Evolutionary conservation across 1,140 invertebrate species (phyloP).

Genomic region (Brachionus rotundiformis): DNA sequence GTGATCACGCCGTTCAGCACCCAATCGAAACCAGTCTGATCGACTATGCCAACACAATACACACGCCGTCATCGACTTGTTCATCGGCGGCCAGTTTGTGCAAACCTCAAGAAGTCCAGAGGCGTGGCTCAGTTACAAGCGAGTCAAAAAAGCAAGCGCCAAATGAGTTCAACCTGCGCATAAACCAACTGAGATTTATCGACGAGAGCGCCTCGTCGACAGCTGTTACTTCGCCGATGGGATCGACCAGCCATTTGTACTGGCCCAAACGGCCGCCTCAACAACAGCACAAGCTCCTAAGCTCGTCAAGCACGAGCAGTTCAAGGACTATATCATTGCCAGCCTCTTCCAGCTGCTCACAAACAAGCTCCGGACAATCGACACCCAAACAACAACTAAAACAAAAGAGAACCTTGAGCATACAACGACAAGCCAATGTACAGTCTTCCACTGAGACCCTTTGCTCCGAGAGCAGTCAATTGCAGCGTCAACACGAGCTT

Average conservation of each 20-base stretch:
- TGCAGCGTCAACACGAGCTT: constrained; percentile 10
- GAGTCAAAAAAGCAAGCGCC: neutral
- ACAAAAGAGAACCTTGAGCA: neutral
- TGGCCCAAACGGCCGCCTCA: neutral
- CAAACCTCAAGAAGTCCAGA: neutral
- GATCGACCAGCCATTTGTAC: neutral
- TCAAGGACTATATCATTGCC: constrained; percentile 22
- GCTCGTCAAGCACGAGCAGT: constrained; percentile 10
- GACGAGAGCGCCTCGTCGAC: constrained; percentile 47
- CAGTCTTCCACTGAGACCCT: constrained; percentile 41
- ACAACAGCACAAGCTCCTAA: neutral
- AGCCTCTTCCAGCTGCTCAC: neutral
- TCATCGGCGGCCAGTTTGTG: neutral
- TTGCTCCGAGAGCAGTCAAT: neutral
- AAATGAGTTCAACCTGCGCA: constrained; percentile 2
- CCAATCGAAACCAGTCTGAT: neutral
- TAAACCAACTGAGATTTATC: constrained; percentile 20
- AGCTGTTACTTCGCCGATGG: constrained; percentile 34
- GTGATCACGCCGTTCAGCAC: too few species aligned
- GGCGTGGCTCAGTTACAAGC: neutral
- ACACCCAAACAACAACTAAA: neutral
- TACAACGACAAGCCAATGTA: constrained; percentile 35
- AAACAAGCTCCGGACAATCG: constrained; percentile 23
- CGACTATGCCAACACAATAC: constrained; percentile 3
- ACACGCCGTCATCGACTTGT: constrained; percentile 3